Evolutionary conservation across 2,888 invertebrate species (phyloP), one percentile per base, ranked within the genome.

Genomic region (Rhagophthalmus giganteus): DNA sequence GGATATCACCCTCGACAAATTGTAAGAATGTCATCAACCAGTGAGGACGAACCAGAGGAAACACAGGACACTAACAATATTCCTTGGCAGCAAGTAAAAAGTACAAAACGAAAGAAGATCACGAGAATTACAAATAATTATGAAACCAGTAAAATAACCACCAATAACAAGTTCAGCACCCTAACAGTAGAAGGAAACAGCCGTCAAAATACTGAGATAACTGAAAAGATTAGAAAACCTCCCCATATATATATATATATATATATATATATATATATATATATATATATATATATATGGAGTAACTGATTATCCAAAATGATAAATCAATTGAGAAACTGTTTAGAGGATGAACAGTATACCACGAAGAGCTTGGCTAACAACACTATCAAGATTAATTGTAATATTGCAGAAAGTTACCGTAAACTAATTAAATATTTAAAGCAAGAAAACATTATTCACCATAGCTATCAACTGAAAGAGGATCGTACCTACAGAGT

Each of bases 61-160:
- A 10, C 7, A 31, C 31, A 12, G 31, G 31, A 10, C 10, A 31
- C 31, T 10, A 31, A n/a, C n/a, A 4, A 27, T 8, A 27, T 27
- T 3, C 27, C 7, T 7, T n/a, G n/a, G n/a, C n/a, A n/a, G n/a
- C n/a, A n/a, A n/a, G 27, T 27, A 7, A 27, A 4, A 27, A 27
- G 27, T 27, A 27, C 27, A 27, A 31, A 31, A 31, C 12, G 31
- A 11, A 31, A 31, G 31, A 31, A 31, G 31, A 31, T 10, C n/a
- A 5, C 31, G 13, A 6, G 31, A 31, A 10, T n/a, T n/a, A n/a
- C n/a, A n/a, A n/a, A n/a, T n/a, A n/a, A n/a, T n/a, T n/a, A n/a
- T n/a, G n/a, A n/a, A n/a, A n/a, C n/a, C n/a, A n/a, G n/a, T n/a
- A n/a, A n/a, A n/a, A n/a, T n/a, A n/a, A n/a, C n/a, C n/a, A n/a